Percentiles rank a stretch among this genome's conserved stretches.
Conservation (phyloP, 1,140 invertebrate species). For the Drosophila novamexicana region DNA sequence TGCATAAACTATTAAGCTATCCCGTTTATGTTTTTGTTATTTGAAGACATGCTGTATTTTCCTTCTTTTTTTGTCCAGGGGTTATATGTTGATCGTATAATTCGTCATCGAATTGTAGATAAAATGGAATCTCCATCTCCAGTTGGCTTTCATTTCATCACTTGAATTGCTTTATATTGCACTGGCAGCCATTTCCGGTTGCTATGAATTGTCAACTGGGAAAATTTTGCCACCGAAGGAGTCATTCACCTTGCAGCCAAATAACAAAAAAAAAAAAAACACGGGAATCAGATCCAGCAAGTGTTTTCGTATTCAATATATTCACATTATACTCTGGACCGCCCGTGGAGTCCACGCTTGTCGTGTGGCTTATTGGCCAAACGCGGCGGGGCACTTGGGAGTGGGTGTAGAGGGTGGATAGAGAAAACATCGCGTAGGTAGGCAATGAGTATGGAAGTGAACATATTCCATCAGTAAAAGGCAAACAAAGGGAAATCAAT, state of each 20-base stretch:
- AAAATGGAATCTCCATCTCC: not conserved
- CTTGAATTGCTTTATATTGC: not conserved
- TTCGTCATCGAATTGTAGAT: not conserved
- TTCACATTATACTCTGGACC: not conserved
- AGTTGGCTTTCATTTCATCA: not conserved
- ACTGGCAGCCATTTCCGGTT: conserved; percentile 28
- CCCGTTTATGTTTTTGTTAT: no score
- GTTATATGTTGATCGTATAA: no score
- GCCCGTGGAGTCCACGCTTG: conserved; percentile 17
- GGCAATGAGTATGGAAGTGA: conserved; percentile 59
- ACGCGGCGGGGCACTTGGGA: not conserved
- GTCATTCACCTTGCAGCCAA: conserved; percentile 64
- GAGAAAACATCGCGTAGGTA: not conserved
- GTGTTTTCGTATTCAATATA: not conserved
- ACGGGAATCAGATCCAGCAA: conserved; percentile 4
- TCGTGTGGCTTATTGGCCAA: conserved; percentile 10
- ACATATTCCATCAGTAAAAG: conserved; percentile 59
- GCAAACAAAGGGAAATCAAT: conserved; percentile 82
- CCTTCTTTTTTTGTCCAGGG: no score
- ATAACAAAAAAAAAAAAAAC: conserved; percentile 6
- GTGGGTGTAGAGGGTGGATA: conserved; percentile 22
- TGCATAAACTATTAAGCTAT: no score
- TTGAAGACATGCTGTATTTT: no score
- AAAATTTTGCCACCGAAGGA: conserved; percentile 31
- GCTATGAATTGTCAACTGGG: conserved; percentile 32